Percentiles rank a stretch among this genome's conserved stretches.
Conservation (phyloP, 1,140 invertebrate genomes). For the Papilio helenus region DNA sequence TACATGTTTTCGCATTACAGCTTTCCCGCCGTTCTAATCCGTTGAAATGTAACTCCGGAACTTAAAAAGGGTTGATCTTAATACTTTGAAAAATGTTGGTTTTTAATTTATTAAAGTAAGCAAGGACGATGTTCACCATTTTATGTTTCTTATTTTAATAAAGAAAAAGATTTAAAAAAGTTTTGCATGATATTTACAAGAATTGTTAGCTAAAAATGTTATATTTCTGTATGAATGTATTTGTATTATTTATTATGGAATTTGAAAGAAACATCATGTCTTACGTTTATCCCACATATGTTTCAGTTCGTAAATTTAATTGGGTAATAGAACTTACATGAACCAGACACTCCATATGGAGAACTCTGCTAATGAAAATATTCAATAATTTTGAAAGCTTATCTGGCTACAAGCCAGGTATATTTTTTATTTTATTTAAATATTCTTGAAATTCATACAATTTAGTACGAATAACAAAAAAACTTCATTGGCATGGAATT, state of each 20-base stretch:
- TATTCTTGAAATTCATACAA: neutral
- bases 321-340: neutral
- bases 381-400: slow-evolving; percentile 23
- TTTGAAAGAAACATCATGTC: neutral
- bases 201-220: too few species aligned
- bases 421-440: neutral
- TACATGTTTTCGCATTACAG: neutral
- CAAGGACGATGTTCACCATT: neutral
- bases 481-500: too few species aligned
- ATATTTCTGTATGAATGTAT: too few species aligned
- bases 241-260: neutral
- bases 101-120: neutral
- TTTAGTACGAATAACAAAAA: neutral
- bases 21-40: neutral
- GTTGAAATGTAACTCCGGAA: neutral
- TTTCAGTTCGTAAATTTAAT: slow-evolving; percentile 16
- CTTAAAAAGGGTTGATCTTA: neutral
- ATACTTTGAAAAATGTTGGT: neutral
- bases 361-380: slow-evolving; percentile 3
- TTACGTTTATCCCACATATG: neutral
- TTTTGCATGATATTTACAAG: too few species aligned
- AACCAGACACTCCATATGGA: slow-evolving; percentile 5
- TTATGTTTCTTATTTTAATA: too few species aligned
- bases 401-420: slow-evolving; percentile 19
- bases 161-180: too few species aligned